phyloP scores from a whole-genome alignment of 2,797 vertebrate genomes.

The Scleropages formosus region DNA sequence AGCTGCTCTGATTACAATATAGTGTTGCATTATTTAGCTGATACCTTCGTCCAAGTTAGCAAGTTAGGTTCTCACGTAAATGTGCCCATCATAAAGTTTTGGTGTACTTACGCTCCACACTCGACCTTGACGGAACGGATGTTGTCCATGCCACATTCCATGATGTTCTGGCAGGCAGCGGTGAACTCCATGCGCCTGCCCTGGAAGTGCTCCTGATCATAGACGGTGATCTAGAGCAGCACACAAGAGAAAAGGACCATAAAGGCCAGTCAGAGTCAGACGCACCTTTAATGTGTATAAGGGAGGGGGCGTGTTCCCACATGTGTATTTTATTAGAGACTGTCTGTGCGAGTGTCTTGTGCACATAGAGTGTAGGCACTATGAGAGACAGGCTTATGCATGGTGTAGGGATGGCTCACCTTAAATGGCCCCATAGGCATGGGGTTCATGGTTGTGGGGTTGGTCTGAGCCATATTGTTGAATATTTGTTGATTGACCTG shows the following conservation, averaged over 20 bases:
- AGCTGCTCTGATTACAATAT: too few species aligned
- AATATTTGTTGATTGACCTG: constrained; percentile 60
- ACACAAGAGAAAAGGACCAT: not conserved
- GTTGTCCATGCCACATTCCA: constrained; percentile 88
- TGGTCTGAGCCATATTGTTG: constrained; percentile 87
- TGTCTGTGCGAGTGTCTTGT: too few species aligned
- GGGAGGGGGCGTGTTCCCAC: too few species aligned
- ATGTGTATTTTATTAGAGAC: too few species aligned
- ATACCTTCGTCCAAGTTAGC: too few species aligned
- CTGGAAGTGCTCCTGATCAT: constrained; percentile 94
- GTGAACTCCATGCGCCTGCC: constrained; percentile 93
- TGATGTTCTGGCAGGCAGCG: constrained; percentile 87
- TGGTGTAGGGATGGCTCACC: constrained; percentile 76
- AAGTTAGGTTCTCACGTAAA: too few species aligned
- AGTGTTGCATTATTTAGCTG: too few species aligned
- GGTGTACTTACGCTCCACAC: constrained; percentile 85
- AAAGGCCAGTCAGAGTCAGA: too few species aligned
- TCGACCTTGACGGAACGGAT: constrained; percentile 93
- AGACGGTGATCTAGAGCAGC: constrained; percentile 84
- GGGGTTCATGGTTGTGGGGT: constrained; percentile 59
- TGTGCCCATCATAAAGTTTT: too few species aligned
- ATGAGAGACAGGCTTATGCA: too few species aligned
- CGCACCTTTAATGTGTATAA: too few species aligned
- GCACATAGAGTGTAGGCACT: too few species aligned
- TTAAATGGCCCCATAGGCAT: constrained; percentile 90